Conservation (phyloP, 2,113 vertebrate genomes). For the Eptatretus burgeri region DNA sequence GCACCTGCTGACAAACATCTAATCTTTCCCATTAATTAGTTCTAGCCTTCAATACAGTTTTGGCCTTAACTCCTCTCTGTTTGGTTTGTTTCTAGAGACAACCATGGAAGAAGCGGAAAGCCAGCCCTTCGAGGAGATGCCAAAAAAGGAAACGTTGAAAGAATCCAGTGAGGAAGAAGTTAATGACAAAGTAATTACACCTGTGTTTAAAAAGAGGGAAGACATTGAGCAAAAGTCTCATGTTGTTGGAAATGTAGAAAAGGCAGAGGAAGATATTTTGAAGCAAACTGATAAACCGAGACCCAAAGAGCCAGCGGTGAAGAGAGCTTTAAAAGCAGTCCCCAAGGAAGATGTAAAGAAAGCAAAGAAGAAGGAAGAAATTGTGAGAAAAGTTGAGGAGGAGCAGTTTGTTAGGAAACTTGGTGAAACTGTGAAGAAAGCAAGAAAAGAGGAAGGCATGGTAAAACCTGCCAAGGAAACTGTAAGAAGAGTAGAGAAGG, state of each 20-base stretch:
- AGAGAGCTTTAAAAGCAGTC: background rate
- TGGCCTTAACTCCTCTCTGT: no score
- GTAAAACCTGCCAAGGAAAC: no score
- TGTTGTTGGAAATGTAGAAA: background rate
- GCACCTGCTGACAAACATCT: no score
- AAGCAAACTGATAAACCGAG: background rate
- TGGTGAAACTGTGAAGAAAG: background rate
- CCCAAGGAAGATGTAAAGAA: background rate
- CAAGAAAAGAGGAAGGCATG: background rate
- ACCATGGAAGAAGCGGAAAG: no score
- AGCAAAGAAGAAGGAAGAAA: background rate
- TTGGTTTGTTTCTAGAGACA: no score
- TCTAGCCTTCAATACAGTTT: no score
- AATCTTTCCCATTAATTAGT: no score
- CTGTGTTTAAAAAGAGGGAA: conserved; percentile 6
- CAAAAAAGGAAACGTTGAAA: conserved; percentile 6
- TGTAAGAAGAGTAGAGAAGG: no score
- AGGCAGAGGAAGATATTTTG: background rate
- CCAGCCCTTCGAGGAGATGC: no score
- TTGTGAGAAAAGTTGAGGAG: background rate
- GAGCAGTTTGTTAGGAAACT: background rate
- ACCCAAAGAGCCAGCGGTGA: background rate
- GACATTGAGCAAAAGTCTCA: background rate
- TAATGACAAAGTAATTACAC: background rate
- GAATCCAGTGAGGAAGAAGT: conserved; percentile 6